Evolutionary conservation across 92 coral and sea anemone species (phyloP), one percentile per base, ranked within the genome.

Genomic region (Actinernus sp.): DNA sequence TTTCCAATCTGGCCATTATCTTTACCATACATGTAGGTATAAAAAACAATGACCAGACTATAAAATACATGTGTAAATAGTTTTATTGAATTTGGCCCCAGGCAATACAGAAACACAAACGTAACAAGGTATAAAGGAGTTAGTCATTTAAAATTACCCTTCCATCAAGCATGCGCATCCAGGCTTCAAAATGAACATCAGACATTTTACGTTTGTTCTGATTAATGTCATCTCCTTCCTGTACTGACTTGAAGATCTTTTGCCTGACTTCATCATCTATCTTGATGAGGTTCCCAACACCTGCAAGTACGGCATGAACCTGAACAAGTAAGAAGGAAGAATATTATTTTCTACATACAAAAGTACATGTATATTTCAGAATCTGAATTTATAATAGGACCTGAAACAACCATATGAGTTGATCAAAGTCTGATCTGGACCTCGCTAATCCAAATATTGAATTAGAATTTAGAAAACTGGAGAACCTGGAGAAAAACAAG

Each of bases 81-180:
- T n/a, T n/a, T n/a, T n/a, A n/a, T n/a, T n/a, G n/a, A n/a, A n/a
- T n/a, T n/a, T n/a, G n/a, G n/a, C n/a, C n/a, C n/a, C n/a, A n/a
- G n/a, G n/a, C n/a, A n/a, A n/a, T n/a, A n/a, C n/a, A n/a, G n/a
- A n/a, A n/a, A n/a, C n/a, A n/a, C 22, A 37, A 3, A 4, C 22
- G 19, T 3, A 11, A 31, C 37, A 18, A 45, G 6, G 4, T 26
- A 0, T 61, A 31, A 26, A 14, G 8, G 7, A 17, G 4, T 1
- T 20, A 21, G 20, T 10, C 9, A 5, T 16, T 11, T 25, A 13
- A 6, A 11, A 36, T 11, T 78, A 88, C 96, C 96, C 55, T 85
- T 23, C 84, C 47, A 63, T 88, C 96, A 6, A 88, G 81, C 78
- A 67, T 71, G 11, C 96, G 82, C 96, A 88, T 88, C 91, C 86